These are phyloP conservation scores for Anableps anableps DNA, from an alignment of 2,797 vertebrate genomes.

Conservation along the genomic window DNA sequence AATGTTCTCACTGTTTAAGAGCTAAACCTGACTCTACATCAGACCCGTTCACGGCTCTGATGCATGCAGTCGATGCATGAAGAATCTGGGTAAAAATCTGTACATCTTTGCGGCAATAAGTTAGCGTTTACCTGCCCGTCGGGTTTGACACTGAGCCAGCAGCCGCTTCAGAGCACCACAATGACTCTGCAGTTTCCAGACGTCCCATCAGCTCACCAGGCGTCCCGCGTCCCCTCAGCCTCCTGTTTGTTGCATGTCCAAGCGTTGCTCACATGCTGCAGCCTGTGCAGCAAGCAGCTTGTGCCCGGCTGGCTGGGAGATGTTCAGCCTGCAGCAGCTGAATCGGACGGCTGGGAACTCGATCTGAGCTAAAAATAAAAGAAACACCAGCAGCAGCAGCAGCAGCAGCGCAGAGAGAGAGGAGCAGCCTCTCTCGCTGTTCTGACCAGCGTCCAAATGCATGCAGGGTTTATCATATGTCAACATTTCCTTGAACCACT, in stretches of 20 bases:
- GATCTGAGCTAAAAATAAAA: constrained; percentile 83
- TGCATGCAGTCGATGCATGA: not conserved
- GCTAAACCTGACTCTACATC: not conserved
- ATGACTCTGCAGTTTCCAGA: constrained; percentile 68
- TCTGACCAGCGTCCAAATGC: constrained; percentile 1
- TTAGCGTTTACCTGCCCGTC: not conserved
- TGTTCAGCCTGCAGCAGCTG: constrained; percentile 61
- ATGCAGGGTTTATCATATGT: constrained; percentile 52
- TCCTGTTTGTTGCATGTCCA: constrained; percentile 10
- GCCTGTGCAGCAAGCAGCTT: constrained; percentile 20
- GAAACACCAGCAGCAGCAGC: constrained; percentile 64
- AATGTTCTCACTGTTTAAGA: not conserved
- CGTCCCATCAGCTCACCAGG: constrained; percentile 17
- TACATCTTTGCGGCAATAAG: not conserved
- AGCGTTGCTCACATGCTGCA: constrained; percentile 17
- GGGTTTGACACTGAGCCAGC: constrained; percentile 25
- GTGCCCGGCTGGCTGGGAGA: constrained; percentile 34
- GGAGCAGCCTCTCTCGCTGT: constrained; percentile 60
- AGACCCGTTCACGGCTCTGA: not conserved
- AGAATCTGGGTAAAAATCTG: not conserved
- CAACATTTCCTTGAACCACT: constrained; percentile 62
- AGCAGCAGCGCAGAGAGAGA: constrained; percentile 55
- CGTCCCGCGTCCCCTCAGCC: constrained; percentile 16
- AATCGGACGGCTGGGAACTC: constrained; percentile 71
- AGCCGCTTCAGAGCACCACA: constrained; percentile 55